phyloP scores from a whole-genome alignment of 2,113 vertebrate genomes.

The Pterocles orientalis region DNA sequence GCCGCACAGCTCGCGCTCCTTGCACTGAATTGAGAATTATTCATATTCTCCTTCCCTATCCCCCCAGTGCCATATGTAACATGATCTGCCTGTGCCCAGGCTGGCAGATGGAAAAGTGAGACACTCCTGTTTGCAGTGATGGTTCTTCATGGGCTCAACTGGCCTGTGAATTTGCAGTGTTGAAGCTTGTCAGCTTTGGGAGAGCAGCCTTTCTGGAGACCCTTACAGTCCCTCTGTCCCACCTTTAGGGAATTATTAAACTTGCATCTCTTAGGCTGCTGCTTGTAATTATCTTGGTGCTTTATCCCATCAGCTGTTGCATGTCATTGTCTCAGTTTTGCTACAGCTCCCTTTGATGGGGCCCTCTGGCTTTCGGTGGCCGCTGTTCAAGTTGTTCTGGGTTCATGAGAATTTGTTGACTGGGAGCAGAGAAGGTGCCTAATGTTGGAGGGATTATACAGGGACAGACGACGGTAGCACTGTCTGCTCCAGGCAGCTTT shows the following conservation, averaged over 20 bases:
- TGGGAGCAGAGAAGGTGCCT: not conserved
- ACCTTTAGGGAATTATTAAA: not conserved
- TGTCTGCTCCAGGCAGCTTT: slow-evolving; percentile 35
- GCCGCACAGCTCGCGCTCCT: not conserved
- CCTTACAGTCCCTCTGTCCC: not conserved
- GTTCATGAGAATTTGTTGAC: slow-evolving; percentile 61
- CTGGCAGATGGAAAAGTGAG: slow-evolving; percentile 36
- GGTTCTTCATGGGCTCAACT: not conserved
- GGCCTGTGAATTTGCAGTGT: not conserved
- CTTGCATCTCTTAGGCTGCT: not conserved
- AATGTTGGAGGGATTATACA: not conserved
- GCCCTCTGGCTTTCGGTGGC: not conserved
- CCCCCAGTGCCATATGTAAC: not conserved
- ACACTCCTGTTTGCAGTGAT: not conserved
- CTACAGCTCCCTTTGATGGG: not conserved
- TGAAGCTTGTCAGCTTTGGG: not conserved
- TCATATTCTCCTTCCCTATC: not conserved
- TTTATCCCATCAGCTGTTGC: not conserved
- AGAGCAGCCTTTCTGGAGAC: not conserved
- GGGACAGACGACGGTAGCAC: not conserved
- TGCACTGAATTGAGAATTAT: not conserved
- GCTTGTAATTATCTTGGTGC: not conserved
- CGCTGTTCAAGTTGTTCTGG: not conserved
- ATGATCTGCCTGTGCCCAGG: not conserved
- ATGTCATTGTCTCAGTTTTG: not conserved